Percentiles rank a stretch among this genome's conserved stretches.
Evolutionary conservation across 2,113 vertebrate species (phyloP).

Genomic region (Tupaia tana): DNA sequence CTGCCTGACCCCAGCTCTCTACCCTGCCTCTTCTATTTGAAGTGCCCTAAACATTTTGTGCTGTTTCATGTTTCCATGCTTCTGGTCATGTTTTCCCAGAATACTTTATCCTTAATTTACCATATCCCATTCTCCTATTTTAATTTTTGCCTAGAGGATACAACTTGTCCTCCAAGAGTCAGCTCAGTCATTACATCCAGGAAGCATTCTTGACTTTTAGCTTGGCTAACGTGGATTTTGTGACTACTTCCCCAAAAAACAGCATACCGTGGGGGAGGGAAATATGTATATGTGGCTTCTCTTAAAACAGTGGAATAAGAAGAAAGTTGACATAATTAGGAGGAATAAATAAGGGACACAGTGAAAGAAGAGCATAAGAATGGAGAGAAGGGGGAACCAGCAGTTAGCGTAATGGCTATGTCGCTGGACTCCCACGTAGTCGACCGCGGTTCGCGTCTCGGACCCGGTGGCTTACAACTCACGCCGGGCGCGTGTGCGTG

Average conservation of each 20-base stretch:
- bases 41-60: background rate
- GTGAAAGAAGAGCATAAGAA: background rate
- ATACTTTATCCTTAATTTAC: background rate
- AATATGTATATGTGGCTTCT: background rate
- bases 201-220: background rate
- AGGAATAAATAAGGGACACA: background rate
- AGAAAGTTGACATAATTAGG: background rate
- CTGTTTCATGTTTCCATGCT: background rate
- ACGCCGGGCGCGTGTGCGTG: no score
- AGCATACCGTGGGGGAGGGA: background rate
- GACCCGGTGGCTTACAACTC: no score
- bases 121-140: background rate
- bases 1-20: background rate
- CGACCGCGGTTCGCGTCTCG: no score
- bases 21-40: background rate
- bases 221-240: background rate
- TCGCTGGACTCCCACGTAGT: no score
- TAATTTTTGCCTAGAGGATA: background rate
- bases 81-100: background rate
- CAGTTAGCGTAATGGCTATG: no score
- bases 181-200: background rate
- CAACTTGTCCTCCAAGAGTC: background rate
- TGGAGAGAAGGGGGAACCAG: background rate
- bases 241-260: background rate
- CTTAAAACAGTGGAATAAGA: background rate